Evolutionary conservation across 2,797 vertebrate species (phyloP).

Genomic region (Pipistrellus kuhlii): DNA sequence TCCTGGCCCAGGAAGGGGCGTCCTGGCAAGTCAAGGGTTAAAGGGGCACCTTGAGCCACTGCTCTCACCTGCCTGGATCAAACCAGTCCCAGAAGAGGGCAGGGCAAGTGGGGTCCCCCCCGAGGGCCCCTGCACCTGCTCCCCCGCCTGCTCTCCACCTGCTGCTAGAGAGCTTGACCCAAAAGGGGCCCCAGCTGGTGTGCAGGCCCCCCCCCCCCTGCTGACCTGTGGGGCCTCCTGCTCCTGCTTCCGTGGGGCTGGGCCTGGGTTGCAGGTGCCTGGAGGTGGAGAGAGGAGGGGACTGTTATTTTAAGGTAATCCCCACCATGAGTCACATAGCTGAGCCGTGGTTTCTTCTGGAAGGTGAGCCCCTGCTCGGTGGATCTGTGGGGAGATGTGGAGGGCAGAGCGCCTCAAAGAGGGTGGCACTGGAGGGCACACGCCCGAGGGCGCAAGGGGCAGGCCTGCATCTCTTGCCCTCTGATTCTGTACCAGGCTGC

Average conservation of each 20-base stretch:
- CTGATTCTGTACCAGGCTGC: background rate
- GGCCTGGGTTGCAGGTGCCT: background rate
- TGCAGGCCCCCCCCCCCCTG: background rate
- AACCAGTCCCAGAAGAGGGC: background rate
- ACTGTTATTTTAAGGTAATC: conserved; percentile 25
- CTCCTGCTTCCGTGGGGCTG: background rate
- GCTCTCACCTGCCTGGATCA: background rate
- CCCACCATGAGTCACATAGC: background rate
- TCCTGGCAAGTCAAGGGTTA: background rate
- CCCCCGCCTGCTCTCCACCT: background rate
- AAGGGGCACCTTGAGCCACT: background rate
- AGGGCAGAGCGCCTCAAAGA: background rate
- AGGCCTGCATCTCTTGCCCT: background rate
- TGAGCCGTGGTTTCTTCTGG: background rate
- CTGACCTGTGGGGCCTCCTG: background rate
- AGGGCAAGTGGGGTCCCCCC: background rate
- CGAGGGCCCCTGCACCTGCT: background rate
- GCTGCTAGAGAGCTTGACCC: background rate
- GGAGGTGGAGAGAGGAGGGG: background rate
- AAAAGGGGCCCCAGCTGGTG: background rate
- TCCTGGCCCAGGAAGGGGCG: background rate
- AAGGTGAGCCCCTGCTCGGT: background rate
- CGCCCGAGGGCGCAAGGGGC: fast-evolving
- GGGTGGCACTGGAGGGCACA: background rate
- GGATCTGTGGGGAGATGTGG: background rate